These are phyloP conservation scores for Glaucopsyche alexis DNA, from an alignment of 2,888 invertebrate genomes.

Conservation along the genomic window DNA sequence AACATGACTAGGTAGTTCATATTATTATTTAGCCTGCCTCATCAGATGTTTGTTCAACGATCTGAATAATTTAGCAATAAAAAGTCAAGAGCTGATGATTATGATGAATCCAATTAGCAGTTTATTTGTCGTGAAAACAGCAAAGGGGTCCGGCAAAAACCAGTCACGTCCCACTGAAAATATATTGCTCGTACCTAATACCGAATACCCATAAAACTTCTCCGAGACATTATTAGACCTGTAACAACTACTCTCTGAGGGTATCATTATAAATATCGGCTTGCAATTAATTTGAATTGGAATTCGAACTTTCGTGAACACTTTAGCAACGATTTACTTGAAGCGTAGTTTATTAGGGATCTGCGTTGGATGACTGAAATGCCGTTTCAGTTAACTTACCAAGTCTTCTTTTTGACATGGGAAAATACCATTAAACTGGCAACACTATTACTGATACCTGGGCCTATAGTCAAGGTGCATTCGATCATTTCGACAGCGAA, in stretches of 20 bases:
- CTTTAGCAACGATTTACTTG: neutral
- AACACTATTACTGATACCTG: too few relatives aligned
- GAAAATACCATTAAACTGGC: too few relatives aligned
- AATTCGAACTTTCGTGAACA: neutral
- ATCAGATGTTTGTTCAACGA: too few relatives aligned
- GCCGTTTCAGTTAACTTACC: neutral
- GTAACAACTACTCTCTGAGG: neutral
- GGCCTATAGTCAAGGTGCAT: too few relatives aligned
- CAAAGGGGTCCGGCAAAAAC: constrained; percentile 10
- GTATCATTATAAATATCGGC: constrained; percentile 15
- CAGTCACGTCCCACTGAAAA: constrained; percentile 22
- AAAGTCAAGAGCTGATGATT: neutral
- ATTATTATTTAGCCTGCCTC: too few relatives aligned
- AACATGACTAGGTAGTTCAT: too few relatives aligned
- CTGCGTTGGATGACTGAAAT: neutral
- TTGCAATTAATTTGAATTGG: neutral
- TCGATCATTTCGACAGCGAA: too few relatives aligned
- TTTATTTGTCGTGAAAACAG: neutral
- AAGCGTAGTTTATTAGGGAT: neutral
- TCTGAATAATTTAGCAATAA: too few relatives aligned
- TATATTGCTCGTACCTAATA: constrained; percentile 12
- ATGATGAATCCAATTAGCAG: constrained; percentile 21
- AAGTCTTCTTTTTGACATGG: too few relatives aligned
- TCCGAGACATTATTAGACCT: constrained; percentile 1
- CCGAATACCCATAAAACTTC: neutral